Evolutionary conservation across 2,888 invertebrate genomes (phyloP).

Genomic region (Parapristionchus giblindavisi): DNA sequence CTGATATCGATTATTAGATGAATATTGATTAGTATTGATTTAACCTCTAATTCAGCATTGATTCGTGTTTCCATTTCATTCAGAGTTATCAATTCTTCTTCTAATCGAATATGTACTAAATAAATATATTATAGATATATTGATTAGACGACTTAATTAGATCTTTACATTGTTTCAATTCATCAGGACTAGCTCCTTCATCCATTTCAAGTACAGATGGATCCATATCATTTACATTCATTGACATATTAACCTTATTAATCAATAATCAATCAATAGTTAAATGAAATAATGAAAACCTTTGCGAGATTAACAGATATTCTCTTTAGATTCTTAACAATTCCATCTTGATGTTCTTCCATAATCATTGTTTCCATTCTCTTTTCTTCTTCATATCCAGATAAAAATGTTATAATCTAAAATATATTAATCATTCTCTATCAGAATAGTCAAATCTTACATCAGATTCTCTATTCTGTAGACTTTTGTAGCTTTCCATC

Average conservation of each 20-base stretch:
- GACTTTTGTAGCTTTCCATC: slow-evolving; percentile 17
- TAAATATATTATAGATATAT: not conserved
- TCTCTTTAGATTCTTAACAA: slow-evolving; percentile 48
- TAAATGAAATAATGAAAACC: slow-evolving; percentile 13
- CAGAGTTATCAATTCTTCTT: slow-evolving; percentile 60
- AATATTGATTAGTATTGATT: not conserved
- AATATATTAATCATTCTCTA: not conserved
- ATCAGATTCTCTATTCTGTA: slow-evolving; percentile 23
- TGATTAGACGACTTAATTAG: not conserved
- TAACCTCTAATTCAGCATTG: slow-evolving; percentile 48
- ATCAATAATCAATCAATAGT: not conserved
- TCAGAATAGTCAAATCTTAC: not conserved
- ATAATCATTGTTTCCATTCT: slow-evolving; percentile 1
- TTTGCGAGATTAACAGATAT: slow-evolving; percentile 55
- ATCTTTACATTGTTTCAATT: slow-evolving; percentile 53
- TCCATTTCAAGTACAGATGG: slow-evolving; percentile 44
- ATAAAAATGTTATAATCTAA: slow-evolving; percentile 18
- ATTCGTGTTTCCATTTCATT: slow-evolving; percentile 56
- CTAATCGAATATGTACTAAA: slow-evolving; percentile 64
- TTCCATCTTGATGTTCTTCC: slow-evolving; percentile 40
- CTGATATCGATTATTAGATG: not conserved
- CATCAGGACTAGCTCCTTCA: slow-evolving; percentile 44
- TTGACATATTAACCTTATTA: slow-evolving; percentile 5
- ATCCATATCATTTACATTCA: slow-evolving; percentile 51
- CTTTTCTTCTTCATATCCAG: slow-evolving; percentile 9